Evolutionary conservation across 2,113 vertebrate genomes (phyloP).

Genomic region (Fulica atra): DNA sequence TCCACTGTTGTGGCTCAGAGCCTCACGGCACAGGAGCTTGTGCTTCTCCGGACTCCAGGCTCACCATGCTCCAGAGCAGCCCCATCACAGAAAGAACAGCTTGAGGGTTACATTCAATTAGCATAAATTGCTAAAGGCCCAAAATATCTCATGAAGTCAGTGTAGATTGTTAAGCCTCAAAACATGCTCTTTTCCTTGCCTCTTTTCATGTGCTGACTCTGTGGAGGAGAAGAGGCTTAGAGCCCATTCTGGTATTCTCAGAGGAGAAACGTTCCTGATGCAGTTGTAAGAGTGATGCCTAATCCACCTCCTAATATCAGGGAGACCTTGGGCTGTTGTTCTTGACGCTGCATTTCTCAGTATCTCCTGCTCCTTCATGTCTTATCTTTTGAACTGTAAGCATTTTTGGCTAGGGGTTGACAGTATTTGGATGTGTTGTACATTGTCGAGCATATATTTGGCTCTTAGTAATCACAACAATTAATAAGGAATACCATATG

Average conservation of each 20-base stretch:
- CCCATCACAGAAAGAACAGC: not conserved
- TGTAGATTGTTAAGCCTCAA: not conserved
- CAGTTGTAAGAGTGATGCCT: not conserved
- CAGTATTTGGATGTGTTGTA: not conserved
- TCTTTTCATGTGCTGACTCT: not conserved
- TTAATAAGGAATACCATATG: conserved; percentile 53
- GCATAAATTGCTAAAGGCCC: conserved; percentile 15
- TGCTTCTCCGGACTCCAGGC: not conserved
- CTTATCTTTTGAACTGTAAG: not conserved
- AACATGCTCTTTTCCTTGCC: not conserved
- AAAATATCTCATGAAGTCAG: not conserved
- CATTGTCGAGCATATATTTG: not conserved
- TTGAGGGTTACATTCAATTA: conserved; percentile 28
- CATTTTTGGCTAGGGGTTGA: not conserved
- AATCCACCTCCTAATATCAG: not conserved
- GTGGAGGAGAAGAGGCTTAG: not conserved
- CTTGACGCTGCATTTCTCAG: not conserved
- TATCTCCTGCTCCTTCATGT: not conserved
- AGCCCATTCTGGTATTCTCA: not conserved
- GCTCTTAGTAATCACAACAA: conserved; percentile 23
- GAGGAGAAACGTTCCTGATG: not conserved
- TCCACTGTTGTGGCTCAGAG: not conserved
- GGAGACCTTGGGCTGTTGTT: not conserved
- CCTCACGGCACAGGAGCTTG: not conserved
- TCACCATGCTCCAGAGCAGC: conserved; percentile 1